phyloP scores from a whole-genome alignment of 2,888 invertebrate genomes.

The Atethmia centrago region DNA sequence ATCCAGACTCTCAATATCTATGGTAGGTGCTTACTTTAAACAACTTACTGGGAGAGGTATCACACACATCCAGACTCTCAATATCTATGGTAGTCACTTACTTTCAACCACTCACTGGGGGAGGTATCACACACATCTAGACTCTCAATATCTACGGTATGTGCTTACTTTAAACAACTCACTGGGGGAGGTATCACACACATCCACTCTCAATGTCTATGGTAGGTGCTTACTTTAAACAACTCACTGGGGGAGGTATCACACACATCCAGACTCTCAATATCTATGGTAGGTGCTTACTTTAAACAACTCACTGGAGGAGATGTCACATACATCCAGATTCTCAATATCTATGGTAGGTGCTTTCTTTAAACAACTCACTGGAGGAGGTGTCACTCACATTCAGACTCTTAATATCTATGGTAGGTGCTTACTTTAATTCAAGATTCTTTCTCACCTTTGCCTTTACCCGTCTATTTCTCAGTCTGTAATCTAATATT shows the following conservation, averaged over 20 bases:
- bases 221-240: too few species aligned
- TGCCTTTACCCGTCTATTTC: not conserved
- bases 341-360: conserved; percentile 96
- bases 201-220: conserved; percentile 95
- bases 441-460: not conserved
- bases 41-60: conserved; percentile 94
- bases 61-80: conserved; percentile 94
- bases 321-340: conserved; percentile 93
- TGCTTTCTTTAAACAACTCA: too few species aligned
- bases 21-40: too few species aligned
- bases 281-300: conserved; percentile 95
- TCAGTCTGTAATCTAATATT: not conserved
- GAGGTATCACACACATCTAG: conserved; percentile 94
- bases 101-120: conserved; percentile 94
- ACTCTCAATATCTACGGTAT: conserved; percentile 95
- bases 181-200: conserved; percentile 93
- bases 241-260: conserved; percentile 94
- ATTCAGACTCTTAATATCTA: conserved; percentile 95
- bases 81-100: conserved; percentile 95
- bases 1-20: conserved; percentile 95
- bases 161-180: too few species aligned
- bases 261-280: conserved; percentile 94
- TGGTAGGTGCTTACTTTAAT: conserved; percentile 90
- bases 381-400: conserved; percentile 94
- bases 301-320: conserved; percentile 94